These are phyloP conservation scores for Nyleta sp. DNA, from an alignment of 2,888 invertebrate species.

Conservation along the genomic window DNA sequence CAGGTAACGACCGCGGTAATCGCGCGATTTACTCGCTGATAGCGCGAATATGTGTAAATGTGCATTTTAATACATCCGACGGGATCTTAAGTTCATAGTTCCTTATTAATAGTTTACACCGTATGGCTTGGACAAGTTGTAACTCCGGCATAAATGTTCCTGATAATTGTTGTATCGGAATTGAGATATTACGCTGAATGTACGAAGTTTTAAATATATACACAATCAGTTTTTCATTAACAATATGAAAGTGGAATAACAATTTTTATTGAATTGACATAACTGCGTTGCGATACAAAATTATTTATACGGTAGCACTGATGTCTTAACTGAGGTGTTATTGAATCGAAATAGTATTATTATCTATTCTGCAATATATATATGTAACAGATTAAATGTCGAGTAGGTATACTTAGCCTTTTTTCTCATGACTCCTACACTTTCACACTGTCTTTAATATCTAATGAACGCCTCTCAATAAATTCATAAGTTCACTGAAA, in stretches of 20 bases:
- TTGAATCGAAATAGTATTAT: too few relatives aligned
- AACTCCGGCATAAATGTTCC: slow-evolving; percentile 22
- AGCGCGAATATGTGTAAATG: slow-evolving; percentile 62
- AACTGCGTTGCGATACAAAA: too few relatives aligned
- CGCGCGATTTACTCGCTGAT: slow-evolving; percentile 64
- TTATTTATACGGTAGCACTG: too few relatives aligned
- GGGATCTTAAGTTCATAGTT: slow-evolving; percentile 33
- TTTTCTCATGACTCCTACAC: slow-evolving; percentile 47
- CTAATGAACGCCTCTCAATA: slow-evolving; percentile 81
- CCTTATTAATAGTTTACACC: slow-evolving; percentile 41
- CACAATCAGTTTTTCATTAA: too few relatives aligned
- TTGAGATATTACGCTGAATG: slow-evolving; percentile 10
- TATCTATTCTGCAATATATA: too few relatives aligned
- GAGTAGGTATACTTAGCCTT: too few relatives aligned
- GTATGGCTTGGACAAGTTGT: slow-evolving; percentile 16
- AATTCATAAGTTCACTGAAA: slow-evolving; percentile 81
- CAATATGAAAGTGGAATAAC: too few relatives aligned
- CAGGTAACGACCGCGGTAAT: slow-evolving; percentile 66
- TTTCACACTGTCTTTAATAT: slow-evolving; percentile 73
- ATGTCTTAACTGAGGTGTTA: too few relatives aligned
- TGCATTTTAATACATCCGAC: slow-evolving; percentile 56
- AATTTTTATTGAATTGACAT: too few relatives aligned
- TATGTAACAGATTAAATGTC: too few relatives aligned
- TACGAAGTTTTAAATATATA: too few relatives aligned
- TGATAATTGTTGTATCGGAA: slow-evolving; percentile 17